Percentiles rank a stretch among this genome's conserved stretches.
Conservation (phyloP, 2,797 vertebrate genomes). For the Gymnothorax reevesii region DNA sequence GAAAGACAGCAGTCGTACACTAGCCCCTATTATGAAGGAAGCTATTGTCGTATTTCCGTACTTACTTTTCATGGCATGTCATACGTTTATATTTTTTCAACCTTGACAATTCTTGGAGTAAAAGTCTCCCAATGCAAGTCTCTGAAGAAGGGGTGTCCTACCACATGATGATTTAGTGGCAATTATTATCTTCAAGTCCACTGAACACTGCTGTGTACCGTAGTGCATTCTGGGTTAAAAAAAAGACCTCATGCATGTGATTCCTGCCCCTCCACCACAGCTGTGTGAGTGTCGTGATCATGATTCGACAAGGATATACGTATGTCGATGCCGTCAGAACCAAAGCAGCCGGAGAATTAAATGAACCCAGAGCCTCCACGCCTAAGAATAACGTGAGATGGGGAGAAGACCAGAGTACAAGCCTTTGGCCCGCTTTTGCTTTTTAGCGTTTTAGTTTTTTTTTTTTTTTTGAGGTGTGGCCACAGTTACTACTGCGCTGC, state of each 20-base stretch:
- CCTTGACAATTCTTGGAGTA: background rate
- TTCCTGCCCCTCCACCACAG: conserved; percentile 1
- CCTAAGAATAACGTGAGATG: conserved; percentile 57
- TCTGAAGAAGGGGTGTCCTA: background rate
- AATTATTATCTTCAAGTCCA: background rate
- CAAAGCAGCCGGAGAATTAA: conserved; percentile 43
- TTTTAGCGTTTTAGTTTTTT: conserved; percentile 39
- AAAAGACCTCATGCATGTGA: background rate
- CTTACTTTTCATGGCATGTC: background rate
- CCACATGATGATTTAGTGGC: background rate
- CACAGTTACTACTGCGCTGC: conserved; percentile 54
- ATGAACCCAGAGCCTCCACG: conserved; percentile 47
- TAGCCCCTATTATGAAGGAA: background rate
- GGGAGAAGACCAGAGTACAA: conserved; percentile 45
- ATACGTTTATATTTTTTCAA: background rate
- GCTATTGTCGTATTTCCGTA: background rate
- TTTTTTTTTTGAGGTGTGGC: conserved; percentile 67
- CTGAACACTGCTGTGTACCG: background rate
- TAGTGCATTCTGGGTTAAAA: conserved; percentile 3
- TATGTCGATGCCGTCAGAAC: conserved; percentile 32
- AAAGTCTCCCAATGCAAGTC: background rate
- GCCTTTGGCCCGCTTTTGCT: conserved; percentile 28
- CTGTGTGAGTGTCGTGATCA: conserved; percentile 34
- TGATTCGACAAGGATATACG: conserved; percentile 22
- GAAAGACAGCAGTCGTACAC: no score